A percentile compares a stretch with the other conserved stretches of the same genome.
phyloP scores from a whole-genome alignment of 2,888 invertebrate species.

The Cantharis rustica region DNA sequence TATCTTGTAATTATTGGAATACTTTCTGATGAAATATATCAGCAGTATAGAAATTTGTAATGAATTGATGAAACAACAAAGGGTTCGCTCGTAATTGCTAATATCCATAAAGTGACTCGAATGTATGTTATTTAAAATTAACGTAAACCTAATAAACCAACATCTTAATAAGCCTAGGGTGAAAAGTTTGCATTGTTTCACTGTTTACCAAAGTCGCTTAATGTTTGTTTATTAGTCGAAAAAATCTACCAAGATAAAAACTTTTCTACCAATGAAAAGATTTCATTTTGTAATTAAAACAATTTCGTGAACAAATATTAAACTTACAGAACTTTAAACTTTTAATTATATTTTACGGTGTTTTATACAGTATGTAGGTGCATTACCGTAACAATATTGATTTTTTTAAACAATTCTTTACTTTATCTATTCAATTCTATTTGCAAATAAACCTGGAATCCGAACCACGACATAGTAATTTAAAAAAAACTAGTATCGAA shows the following conservation, averaged over 20 bases:
- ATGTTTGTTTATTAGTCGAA: background rate
- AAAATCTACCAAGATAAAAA: background rate
- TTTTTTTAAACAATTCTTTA: background rate
- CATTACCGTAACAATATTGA: background rate
- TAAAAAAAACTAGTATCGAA: too few relatives aligned
- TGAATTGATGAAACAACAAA: background rate
- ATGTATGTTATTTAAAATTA: background rate
- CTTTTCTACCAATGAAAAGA: background rate
- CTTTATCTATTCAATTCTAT: background rate
- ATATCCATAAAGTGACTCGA: background rate
- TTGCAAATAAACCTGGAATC: too few relatives aligned
- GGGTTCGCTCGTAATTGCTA: background rate
- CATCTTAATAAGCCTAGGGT: background rate
- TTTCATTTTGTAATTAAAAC: background rate
- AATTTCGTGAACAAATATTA: background rate
- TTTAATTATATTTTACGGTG: background rate
- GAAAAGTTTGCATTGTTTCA: background rate
- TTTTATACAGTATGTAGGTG: too few relatives aligned
- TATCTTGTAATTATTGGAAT: background rate
- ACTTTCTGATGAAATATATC: background rate
- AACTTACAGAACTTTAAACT: background rate
- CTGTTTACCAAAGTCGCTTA: background rate
- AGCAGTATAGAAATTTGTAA: background rate
- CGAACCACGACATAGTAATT: too few relatives aligned
- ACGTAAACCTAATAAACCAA: background rate